A percentile compares a stretch with the other conserved stretches of the same genome.
Evolutionary conservation across 2,797 vertebrate genomes (phyloP).

Genomic region (Malacoraja senta): DNA sequence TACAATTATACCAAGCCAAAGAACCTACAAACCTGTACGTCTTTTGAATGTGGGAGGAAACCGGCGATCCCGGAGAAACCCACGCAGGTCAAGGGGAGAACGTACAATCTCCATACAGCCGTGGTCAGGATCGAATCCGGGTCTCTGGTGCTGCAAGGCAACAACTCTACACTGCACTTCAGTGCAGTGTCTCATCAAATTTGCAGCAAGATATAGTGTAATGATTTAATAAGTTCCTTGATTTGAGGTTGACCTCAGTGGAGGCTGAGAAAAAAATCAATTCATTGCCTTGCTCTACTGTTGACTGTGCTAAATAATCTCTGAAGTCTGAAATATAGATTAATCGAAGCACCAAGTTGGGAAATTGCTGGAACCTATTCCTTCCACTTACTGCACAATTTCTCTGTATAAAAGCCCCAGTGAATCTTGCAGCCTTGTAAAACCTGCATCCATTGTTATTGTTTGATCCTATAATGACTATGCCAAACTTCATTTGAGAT

Average conservation of each 20-base stretch:
- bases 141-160: too few species aligned
- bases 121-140: too few species aligned
- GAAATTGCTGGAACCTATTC: background rate
- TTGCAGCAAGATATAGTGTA: background rate
- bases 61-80: too few species aligned
- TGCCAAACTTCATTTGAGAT: background rate
- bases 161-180: background rate
- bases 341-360: background rate
- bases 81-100: too few species aligned
- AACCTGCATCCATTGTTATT: background rate
- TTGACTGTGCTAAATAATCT: background rate
- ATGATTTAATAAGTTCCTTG: background rate
- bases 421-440: background rate
- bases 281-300: background rate
- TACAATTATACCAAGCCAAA: too few species aligned
- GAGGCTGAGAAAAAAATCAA: background rate
- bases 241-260: background rate
- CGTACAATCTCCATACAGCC: too few species aligned
- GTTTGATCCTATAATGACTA: background rate
- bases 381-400: background rate
- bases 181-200: background rate
- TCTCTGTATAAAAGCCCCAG: background rate
- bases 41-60: too few species aligned
- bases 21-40: too few species aligned
- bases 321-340: background rate